phyloP scores from a whole-genome alignment of 2,797 vertebrate genomes.

The Leptatherina wallacei region DNA sequence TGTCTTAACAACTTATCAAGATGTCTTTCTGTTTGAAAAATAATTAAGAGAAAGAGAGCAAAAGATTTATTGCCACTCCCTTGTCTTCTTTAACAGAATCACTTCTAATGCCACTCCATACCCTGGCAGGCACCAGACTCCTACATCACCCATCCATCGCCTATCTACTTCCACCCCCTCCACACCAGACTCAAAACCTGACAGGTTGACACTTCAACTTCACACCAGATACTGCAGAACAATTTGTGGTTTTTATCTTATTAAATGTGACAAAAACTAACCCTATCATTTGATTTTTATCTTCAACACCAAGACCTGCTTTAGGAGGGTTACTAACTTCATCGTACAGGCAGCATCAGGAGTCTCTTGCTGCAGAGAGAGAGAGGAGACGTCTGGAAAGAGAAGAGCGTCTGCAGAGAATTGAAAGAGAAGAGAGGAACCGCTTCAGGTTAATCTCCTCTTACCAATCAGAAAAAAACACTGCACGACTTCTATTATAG shows the following conservation, averaged over 20 bases:
- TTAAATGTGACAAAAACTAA: not conserved
- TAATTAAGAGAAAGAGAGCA: conserved; percentile 13
- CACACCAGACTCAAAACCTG: conserved; percentile 83
- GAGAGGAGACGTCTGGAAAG: conserved; percentile 91
- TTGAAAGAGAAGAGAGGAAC: conserved; percentile 95
- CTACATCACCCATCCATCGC: conserved; percentile 78
- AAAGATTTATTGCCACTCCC: conserved; percentile 25
- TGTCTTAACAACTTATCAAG: conserved; percentile 20
- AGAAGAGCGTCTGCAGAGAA: conserved; percentile 93
- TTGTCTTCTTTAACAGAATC: conserved; percentile 78
- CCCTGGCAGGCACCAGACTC: conserved; percentile 74
- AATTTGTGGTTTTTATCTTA: not conserved
- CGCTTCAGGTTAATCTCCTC: conserved; percentile 89
- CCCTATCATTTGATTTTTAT: conserved; percentile 14
- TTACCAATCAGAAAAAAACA: conserved; percentile 19
- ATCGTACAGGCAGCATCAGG: conserved; percentile 96
- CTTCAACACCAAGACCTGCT: conserved; percentile 77
- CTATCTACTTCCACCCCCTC: conserved; percentile 71
- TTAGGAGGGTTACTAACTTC: conserved; percentile 91
- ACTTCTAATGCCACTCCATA: conserved; percentile 80
- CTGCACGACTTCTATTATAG: conserved; percentile 10
- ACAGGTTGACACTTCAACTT: conserved; percentile 82
- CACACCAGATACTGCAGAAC: conserved; percentile 1
- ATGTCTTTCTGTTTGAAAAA: conserved; percentile 22
- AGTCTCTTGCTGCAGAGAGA: conserved; percentile 92